Evolutionary conservation across 2,113 vertebrate species (phyloP).

Genomic region (Fregata magnificens): DNA sequence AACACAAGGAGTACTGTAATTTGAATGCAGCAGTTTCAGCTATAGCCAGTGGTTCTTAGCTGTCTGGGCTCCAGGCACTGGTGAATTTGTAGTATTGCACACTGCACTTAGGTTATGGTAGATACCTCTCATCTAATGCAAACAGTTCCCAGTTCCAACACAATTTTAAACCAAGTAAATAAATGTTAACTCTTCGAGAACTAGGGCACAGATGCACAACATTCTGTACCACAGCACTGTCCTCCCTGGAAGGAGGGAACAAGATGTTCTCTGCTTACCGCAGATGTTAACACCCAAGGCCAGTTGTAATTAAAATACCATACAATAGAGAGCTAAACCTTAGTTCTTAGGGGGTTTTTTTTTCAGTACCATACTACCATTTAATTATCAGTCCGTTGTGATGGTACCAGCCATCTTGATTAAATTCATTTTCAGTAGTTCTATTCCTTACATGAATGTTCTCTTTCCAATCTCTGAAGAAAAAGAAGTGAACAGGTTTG

Average conservation of each 20-base stretch:
- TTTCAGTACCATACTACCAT: not conserved
- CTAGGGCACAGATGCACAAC: fast-evolving
- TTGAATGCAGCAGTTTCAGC: not conserved
- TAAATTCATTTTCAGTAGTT: not conserved
- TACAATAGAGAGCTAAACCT: fast-evolving
- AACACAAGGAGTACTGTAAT: fast-evolving
- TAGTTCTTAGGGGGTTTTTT: not conserved
- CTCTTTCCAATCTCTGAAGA: not conserved
- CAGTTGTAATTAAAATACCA: not conserved
- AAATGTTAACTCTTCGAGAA: not conserved
- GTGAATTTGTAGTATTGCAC: fast-evolving
- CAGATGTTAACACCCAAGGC: not conserved
- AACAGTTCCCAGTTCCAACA: not conserved
- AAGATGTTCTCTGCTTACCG: not conserved
- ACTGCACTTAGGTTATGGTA: fast-evolving
- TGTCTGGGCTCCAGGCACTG: not conserved
- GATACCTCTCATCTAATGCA: not conserved
- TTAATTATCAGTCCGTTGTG: too few relatives aligned
- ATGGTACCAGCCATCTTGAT: not conserved
- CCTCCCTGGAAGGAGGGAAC: not conserved
- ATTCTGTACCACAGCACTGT: not conserved
- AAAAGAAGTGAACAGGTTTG: fast-evolving
- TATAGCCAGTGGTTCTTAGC: fast-evolving
- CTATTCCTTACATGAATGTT: not conserved
- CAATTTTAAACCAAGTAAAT: not conserved